Evolutionary conservation across 2,113 vertebrate species (phyloP).

Genomic region (Hydrolagus affinis): DNA sequence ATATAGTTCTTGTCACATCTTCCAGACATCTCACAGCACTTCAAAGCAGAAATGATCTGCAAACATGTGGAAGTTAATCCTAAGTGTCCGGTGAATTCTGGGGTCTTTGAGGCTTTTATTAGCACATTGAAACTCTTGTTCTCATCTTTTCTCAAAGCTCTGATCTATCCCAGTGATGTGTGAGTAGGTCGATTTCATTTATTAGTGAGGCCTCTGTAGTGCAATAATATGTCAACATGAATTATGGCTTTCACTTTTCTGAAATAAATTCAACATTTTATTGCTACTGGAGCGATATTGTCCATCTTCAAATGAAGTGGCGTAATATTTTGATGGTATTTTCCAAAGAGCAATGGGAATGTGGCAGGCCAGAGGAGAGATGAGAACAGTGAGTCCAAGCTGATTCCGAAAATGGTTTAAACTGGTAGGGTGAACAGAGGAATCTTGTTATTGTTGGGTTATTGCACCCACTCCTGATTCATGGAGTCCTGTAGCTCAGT

Average conservation of each 20-base stretch:
- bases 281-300: not conserved
- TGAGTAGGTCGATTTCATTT: not conserved
- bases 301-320: not conserved
- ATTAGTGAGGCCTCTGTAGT: not conserved
- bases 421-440: not conserved
- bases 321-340: not conserved
- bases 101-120: no score
- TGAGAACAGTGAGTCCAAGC: no score
- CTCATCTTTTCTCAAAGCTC: not conserved
- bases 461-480: no score
- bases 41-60: no score
- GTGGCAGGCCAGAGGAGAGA: not conserved
- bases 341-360: not conserved
- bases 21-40: no score
- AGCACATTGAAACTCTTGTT: no score
- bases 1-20: no score
- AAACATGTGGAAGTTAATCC: no score
- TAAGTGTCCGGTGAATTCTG: no score
- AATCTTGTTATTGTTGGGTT: not conserved
- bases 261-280: not conserved
- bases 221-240: not conserved
- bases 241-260: not conserved
- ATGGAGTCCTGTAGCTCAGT: no score
- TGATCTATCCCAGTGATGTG: not conserved
- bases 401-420: not conserved